These are phyloP conservation scores for Encarsia formosa DNA, from an alignment of 2,888 invertebrate species.

Conservation along the genomic window DNA sequence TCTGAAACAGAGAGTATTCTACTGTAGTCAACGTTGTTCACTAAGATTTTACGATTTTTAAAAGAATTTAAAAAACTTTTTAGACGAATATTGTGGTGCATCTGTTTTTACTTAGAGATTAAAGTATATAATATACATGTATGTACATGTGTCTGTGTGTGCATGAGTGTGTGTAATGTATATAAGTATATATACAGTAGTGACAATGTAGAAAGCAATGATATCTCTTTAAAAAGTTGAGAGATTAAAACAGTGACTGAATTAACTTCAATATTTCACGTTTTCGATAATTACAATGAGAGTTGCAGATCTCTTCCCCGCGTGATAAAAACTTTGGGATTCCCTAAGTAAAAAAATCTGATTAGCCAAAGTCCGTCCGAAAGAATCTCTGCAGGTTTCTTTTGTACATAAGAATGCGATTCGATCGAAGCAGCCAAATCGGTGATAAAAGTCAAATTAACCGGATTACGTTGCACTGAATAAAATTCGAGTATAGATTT, in stretches of 20 bases:
- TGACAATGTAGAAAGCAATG: constrained; percentile 10
- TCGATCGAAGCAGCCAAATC: constrained; percentile 25
- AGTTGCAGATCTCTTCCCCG: constrained; percentile 14
- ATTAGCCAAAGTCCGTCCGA: constrained; percentile 49
- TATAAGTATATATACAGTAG: too few species aligned
- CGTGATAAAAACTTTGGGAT: constrained; percentile 1
- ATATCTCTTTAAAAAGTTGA: too few species aligned
- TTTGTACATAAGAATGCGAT: constrained; percentile 28
- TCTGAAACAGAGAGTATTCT: too few species aligned
- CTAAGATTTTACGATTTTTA: too few species aligned
- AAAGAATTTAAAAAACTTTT: too few species aligned
- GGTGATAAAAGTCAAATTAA: constrained; percentile 26
- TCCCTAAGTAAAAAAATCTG: constrained; percentile 20
- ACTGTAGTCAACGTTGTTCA: too few species aligned
- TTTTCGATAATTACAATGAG: constrained; percentile 17
- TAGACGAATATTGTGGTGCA: too few species aligned
- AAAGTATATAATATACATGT: too few species aligned
- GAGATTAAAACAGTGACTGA: constrained; percentile 12
- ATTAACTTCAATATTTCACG: constrained; percentile 14
- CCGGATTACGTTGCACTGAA: constrained; percentile 23
- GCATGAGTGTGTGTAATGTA: too few species aligned
- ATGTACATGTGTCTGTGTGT: too few species aligned
- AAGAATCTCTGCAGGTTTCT: constrained; percentile 37
- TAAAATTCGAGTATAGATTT: constrained; percentile 23
- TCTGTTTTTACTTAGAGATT: too few species aligned